phyloP scores from a whole-genome alignment of 2,113 vertebrate species.

The Eublepharis macularius region DNA sequence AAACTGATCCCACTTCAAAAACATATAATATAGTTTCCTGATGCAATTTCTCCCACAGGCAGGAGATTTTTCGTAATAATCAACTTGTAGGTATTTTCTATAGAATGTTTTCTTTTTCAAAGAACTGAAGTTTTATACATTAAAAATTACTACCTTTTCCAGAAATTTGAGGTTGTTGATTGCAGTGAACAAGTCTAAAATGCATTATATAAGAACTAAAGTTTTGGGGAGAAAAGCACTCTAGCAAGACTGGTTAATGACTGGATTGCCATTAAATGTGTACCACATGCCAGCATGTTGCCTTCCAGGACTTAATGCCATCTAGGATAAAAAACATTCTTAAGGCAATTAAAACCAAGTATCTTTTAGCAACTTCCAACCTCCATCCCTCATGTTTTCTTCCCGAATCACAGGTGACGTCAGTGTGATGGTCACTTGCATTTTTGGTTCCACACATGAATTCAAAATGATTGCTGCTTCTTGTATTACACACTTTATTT shows the following conservation, averaged over 20 bases:
- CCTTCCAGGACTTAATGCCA: conserved; percentile 78
- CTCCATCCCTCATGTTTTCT: conserved; percentile 92
- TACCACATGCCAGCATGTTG: conserved; percentile 81
- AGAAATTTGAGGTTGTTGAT: conserved; percentile 81
- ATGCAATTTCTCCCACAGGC: conserved; percentile 53
- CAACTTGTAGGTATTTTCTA: conserved; percentile 53
- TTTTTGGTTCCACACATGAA: conserved; percentile 92
- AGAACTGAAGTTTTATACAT: conserved; percentile 20
- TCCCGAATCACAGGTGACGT: conserved; percentile 97
- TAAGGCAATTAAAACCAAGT: conserved; percentile 50
- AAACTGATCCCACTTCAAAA: conserved; percentile 47
- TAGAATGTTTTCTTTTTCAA: conserved; percentile 52
- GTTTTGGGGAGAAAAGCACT: conserved; percentile 61
- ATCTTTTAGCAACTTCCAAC: conserved; percentile 85
- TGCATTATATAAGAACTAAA: conserved; percentile 52
- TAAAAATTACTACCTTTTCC: conserved; percentile 71
- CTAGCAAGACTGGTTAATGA: conserved; percentile 55
- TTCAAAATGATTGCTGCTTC: conserved; percentile 94
- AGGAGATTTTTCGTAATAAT: conserved; percentile 52
- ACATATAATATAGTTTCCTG: conserved; percentile 40
- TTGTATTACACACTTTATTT: conserved; percentile 89
- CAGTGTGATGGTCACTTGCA: conserved; percentile 97
- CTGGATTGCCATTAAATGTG: conserved; percentile 60
- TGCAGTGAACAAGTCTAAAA: conserved; percentile 61
- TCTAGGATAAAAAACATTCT: conserved; percentile 63